Conservation (phyloP, 2,113 vertebrate genomes). For the Phasianus colchicus region DNA sequence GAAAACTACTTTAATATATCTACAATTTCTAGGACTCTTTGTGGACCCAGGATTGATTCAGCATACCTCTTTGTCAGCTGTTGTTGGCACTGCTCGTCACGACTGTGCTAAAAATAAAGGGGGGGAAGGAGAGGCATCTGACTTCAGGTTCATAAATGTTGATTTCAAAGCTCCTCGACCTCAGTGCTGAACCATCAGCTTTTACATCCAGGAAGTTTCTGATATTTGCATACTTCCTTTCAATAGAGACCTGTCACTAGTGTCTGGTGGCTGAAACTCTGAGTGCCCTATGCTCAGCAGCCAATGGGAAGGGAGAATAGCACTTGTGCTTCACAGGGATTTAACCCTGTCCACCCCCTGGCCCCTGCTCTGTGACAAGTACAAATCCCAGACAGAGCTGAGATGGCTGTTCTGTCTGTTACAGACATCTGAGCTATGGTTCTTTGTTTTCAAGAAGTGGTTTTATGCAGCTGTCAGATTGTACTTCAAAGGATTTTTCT, state of each 20-base stretch:
- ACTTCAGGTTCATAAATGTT: background rate
- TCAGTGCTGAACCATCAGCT: background rate
- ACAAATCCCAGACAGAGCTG: background rate
- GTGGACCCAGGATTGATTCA: background rate
- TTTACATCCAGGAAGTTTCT: background rate
- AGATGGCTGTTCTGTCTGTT: background rate
- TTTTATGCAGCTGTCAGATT: constrained; percentile 9
- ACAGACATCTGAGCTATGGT: background rate
- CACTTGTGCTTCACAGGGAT: background rate
- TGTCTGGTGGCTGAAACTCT: background rate
- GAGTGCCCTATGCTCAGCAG: background rate
- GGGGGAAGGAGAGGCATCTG: background rate
- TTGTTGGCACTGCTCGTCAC: background rate
- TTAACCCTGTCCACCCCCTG: background rate
- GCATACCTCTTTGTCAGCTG: background rate
- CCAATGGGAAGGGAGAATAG: background rate
- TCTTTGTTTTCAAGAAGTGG: background rate
- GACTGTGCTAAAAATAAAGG: background rate
- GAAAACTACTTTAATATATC: background rate
- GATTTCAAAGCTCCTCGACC: background rate
- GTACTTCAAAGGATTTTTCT: constrained; percentile 9
- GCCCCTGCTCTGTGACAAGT: background rate
- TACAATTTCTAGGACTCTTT: background rate
- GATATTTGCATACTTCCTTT: background rate
- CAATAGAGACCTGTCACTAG: background rate